Conservation (phyloP, 2,888 invertebrate species). For the Mycogona germanica region DNA sequence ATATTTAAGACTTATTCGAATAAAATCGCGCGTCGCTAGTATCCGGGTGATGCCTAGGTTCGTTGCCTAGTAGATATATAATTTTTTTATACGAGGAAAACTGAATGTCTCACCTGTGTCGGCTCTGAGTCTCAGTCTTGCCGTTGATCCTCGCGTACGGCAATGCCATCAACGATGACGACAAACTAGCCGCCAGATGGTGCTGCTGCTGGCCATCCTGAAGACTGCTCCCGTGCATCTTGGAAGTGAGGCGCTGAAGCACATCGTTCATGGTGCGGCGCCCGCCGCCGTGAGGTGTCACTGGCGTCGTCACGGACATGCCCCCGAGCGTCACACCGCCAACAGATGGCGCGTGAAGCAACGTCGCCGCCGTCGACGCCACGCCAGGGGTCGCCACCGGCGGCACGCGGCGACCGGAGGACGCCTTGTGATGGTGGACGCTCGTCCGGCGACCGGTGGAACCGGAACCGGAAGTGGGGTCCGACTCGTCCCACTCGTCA, state of each 20-base stretch:
- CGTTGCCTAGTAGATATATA: too few relatives aligned
- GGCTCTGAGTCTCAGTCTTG: conserved; percentile 17
- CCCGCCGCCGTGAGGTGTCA: conserved; percentile 31
- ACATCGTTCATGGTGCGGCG: conserved; percentile 80
- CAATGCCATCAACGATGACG: too few relatives aligned
- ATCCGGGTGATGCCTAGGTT: too few relatives aligned
- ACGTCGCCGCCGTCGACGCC: background rate
- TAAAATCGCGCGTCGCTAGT: too few relatives aligned
- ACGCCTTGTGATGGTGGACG: too few relatives aligned
- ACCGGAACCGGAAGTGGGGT: conserved; percentile 12
- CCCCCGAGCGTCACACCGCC: conserved; percentile 32
- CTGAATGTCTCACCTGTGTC: too few relatives aligned
- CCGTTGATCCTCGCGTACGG: conserved; percentile 18
- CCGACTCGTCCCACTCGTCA: conserved; percentile 25
- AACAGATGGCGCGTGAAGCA: conserved; percentile 16
- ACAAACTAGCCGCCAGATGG: too few relatives aligned
- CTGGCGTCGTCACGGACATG: conserved; percentile 39
- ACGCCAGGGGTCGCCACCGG: background rate
- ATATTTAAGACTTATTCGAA: too few relatives aligned
- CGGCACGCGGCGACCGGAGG: too few relatives aligned
- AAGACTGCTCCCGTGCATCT: conserved; percentile 60
- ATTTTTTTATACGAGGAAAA: too few relatives aligned
- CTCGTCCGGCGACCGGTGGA: too few relatives aligned
- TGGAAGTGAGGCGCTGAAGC: conserved; percentile 68
- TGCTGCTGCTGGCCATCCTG: too few relatives aligned